Base-by-base conservation (phyloP, 2,113 vertebrate species). In the Corythaeola cristata region DNA sequence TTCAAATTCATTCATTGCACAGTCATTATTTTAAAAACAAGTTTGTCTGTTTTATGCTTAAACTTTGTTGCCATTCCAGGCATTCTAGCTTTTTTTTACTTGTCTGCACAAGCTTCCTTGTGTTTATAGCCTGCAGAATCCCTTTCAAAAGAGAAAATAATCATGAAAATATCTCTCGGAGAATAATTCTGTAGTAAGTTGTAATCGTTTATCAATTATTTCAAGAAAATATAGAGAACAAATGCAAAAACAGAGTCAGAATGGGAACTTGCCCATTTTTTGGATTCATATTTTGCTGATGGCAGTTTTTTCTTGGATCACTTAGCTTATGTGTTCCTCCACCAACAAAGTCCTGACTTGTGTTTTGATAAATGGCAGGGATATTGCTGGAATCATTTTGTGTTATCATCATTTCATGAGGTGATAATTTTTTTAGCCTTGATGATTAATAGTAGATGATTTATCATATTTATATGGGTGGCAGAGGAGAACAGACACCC, bases 391-490 rank as follows among this genome's bases (percentile, higher is more conserved):
- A 94, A 94, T 66, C 4, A 32, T 62, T 96, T 90, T 91, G 49
- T 82, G 56, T 85, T 94, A 95, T 82, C 62, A 45, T 49, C 10
- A 18, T 78, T 95, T 90, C 6, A 3, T 72, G 78, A 77, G 20
- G 30, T 78, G 49, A 45, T 93, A 85, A 89, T 85, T 89, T 89
- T 94, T 90, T 91, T 88, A 55, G 41, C 50, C 77, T 90, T 91
- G 49, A 79, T 93, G 94, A 85, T 87, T 95, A 92, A 87, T 95
- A 82, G 94, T 37, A 75, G 66, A 93, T 78, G 83, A 94, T 96
- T 95, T 93, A 87, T 93, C 90, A 82, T 92, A 53, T 97, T 97
- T 93, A 78, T 89, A 60, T 47, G 49, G 26, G 80, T 73, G 44
- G n/a, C n/a, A 84, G 81, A 58, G 77, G 84, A 89, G 85, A 95